Percentiles rank a stretch among this genome's conserved stretches.
These are phyloP conservation scores for Lepidocyrtinus sp. DNA, from an alignment of 2,888 invertebrate species.

Conservation along the genomic window DNA sequence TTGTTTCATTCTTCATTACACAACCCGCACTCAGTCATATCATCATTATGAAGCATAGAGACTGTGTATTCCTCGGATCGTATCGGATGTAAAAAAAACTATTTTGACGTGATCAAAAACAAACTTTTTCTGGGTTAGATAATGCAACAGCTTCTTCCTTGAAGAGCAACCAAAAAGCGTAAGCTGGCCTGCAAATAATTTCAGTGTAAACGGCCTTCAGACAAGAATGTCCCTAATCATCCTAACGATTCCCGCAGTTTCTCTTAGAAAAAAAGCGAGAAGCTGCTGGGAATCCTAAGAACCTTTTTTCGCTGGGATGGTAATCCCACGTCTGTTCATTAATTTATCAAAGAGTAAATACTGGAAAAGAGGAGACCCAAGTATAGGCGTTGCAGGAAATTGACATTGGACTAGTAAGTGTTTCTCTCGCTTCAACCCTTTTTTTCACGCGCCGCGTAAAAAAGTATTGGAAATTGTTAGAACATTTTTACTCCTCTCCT, in stretches of 20 bases:
- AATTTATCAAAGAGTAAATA: constrained; percentile 30
- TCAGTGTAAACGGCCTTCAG: too few relatives aligned
- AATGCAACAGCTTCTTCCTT: neutral
- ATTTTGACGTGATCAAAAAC: neutral
- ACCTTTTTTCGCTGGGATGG: neutral
- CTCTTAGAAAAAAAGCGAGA: constrained; percentile 8
- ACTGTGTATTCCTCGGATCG: neutral
- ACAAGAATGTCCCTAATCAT: neutral
- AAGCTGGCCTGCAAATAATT: too few relatives aligned
- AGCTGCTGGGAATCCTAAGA: neutral
- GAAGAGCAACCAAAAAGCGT: too few relatives aligned
- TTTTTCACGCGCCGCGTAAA: neutral
- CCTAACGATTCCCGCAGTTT: neutral
- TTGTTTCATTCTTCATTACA: constrained; percentile 40
- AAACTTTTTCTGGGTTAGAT: neutral
- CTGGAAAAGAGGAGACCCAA: neutral
- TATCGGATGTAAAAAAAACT: neutral
- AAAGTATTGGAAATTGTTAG: constrained; percentile 8
- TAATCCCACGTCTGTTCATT: constrained; percentile 21
- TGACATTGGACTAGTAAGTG: constrained; percentile 9
- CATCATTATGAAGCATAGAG: constrained; percentile 5
- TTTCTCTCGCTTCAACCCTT: neutral
- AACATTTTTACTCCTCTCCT: too few relatives aligned
- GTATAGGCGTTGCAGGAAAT: neutral
- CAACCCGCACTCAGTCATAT: constrained; percentile 16